Evolutionary conservation across 2,113 vertebrate genomes (phyloP), one percentile per base, ranked within the genome.

Genomic region (Manacus vitellinus): DNA sequence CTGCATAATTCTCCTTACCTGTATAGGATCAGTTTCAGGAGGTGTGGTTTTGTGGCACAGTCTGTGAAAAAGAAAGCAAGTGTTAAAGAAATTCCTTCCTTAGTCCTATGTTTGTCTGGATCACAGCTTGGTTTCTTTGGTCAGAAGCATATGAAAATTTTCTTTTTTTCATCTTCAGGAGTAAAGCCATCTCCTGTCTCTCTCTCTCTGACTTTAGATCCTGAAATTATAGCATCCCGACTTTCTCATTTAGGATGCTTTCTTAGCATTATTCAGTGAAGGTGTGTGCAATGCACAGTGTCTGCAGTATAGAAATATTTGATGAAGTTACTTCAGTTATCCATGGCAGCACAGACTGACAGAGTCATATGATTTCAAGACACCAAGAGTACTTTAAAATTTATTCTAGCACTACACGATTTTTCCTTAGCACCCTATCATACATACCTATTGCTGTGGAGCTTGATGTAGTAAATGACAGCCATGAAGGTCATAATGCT

Each of bases 391-490:
- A 35, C 61, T 74, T 74, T 14, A 74, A 63, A 33, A 46, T 77
- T 84, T 92, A 39, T 75, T 85, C 25, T 59, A 68, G 39, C 13
- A 37, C 47, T 47, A 59, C 39, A 28, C 3, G 56, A 33, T 31
- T 23, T 78, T 89, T 90, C 12, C 27, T 74, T 82, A 67, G 39
- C 51, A 67, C 12, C 8, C 52, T 84, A 4, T 43, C 17, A 49
- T 74, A 66, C 93, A 47, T 98, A 98, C 98, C 98, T 97, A 92
- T 37, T 24, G 51, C 13, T 16, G 13, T 14, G 75, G 72, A 70
- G 25, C 44, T 62, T 97, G 65, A 76, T 63, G 59, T 25, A 88
- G 85, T 44, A 96, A 85, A 88, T 16, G 55, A 54, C 86, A 92
- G 84, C 91, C 56, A 62, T 2, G 3, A 92, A 25, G 76, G 25